Evolutionary conservation across 2,797 vertebrate species (phyloP), one percentile per base, ranked within the genome.

Genomic region (Anisognathus igniventris): DNA sequence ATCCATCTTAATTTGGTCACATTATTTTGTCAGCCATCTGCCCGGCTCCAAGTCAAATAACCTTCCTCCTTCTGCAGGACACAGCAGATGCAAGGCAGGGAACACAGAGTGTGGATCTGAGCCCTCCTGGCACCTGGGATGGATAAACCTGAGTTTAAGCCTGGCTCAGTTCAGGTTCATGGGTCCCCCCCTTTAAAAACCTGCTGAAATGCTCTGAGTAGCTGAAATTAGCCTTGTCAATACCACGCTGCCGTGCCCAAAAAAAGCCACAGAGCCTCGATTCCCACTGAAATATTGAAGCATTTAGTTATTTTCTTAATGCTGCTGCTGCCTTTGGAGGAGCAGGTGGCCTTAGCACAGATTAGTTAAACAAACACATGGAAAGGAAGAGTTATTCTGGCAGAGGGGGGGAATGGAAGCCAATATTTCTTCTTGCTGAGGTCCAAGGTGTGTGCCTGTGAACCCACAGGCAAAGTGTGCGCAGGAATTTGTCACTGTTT

Each of bases 1-100:
- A 96, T 95, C 91, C 57, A 66, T 87, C 93, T 97, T 96, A 88
- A 95, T 95, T 97, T 91, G 71, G 58, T 90, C 96, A 56, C 42
- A 8, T 88, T 93, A 96, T 95, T 97, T 86, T 97, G 86, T 97
- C 91, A 97, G 93, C 91, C 39, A 35, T 71, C 40, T 96, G 66
- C 86, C 83, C 33, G 19, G 75, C 86, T 97, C 94, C 94, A 97
- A 96, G 77, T 31, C 75, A 96, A 97, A 97, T 56, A 97, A 57
- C 71, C 71, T 86, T 79, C 61, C 92, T 95, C 62, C 76, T 88
- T 14, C 58, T 90, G 62, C 90, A 86, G 84, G 67, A 90, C 58
- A 39, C 93, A 95, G 10, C 51, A 92, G 66, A 85, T 19, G 25
- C 70, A 40, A 65, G 67, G 20, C 45, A 78, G 83, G 50, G 58